Evolutionary conservation across 1,140 invertebrate genomes (phyloP), one percentile per base, ranked within the genome.

Genomic region (Lutraria rhynchaena): DNA sequence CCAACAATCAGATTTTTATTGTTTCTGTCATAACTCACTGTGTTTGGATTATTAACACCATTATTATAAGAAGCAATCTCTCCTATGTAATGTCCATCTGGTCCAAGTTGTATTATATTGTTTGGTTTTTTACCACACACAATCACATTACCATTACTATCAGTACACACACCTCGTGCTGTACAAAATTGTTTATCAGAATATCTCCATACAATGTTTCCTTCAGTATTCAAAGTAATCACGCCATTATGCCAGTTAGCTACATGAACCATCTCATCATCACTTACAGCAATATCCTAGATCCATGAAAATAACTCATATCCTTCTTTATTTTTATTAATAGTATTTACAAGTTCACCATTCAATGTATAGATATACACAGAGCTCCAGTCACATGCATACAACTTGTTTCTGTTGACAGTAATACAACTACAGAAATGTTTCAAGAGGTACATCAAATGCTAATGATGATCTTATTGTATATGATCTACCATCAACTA

Each of bases 101-200:
- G 11, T 1, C 33, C 11, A 11, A 63, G 7, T 22, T 37, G 31
- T 17, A 41, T 35, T 22, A 63, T 35, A 63, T 41, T 63, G 7
- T 41, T 22, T 33, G 35, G 44, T 11, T 41, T 13, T 41, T 41
- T 22, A 24, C 35, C 31, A 63, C 33, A 22, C 35, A 63, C 60
- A 19, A 63, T 41, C 0, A 63, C 60, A 22, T 17, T 44, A 22
- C 35, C 60, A 37, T 22, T 11, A 9, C 60, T 19, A 44, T 63
- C 60, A 5, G 60, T 63, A 63, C 60, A 63, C 7, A 63, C 4
- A n/a, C 60, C 60, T n/a, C n/a, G 24, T 22, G 60, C 60, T 41
- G 3, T 7, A 11, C 44, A 11, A 1, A 63, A 44, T n/a, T 1
- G 1, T 17, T 63, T 44, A 17, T 22, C 35, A 1, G 33, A 24